These are phyloP conservation scores for Melanotaenia trifasciata DNA, from an alignment of 2,797 vertebrate genomes.

Conservation along the genomic window DNA sequence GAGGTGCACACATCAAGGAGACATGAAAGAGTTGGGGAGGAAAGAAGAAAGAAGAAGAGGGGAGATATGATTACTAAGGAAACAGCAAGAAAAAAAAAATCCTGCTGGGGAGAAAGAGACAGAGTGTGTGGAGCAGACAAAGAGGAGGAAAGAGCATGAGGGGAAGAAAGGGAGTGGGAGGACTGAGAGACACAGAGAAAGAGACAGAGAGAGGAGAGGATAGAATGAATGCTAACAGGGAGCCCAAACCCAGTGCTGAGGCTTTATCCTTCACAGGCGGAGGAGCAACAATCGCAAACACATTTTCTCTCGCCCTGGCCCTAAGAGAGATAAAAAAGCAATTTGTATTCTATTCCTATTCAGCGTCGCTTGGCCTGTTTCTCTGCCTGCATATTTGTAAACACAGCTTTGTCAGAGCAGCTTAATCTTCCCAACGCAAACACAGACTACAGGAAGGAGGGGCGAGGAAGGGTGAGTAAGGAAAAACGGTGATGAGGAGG, in stretches of 20 bases:
- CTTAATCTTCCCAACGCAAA: slow-evolving; percentile 88
- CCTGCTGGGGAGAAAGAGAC: slow-evolving; percentile 69
- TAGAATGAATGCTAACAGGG: slow-evolving; percentile 86
- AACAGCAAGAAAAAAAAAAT: slow-evolving; percentile 74
- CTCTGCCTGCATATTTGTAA: slow-evolving; percentile 89
- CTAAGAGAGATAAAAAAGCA: slow-evolving; percentile 88
- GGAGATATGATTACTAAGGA: slow-evolving; percentile 82
- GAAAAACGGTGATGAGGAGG: slow-evolving; percentile 36
- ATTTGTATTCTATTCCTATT: slow-evolving; percentile 90
- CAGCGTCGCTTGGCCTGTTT: slow-evolving; percentile 86
- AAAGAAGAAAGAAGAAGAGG: slow-evolving; percentile 63
- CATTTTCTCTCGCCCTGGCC: slow-evolving; percentile 86
- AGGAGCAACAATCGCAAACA: slow-evolving; percentile 87
- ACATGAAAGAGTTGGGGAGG: slow-evolving; percentile 71
- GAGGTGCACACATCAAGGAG: slow-evolving; percentile 71
- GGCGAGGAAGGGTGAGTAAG: slow-evolving; percentile 63
- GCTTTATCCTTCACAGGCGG: slow-evolving; percentile 87
- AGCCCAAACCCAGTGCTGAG: slow-evolving; percentile 82
- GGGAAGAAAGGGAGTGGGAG: slow-evolving; percentile 73
- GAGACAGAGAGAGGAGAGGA: slow-evolving; percentile 71
- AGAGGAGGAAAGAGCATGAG: slow-evolving; percentile 69
- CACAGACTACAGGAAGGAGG: slow-evolving; percentile 75
- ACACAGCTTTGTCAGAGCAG: slow-evolving; percentile 87
- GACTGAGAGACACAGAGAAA: slow-evolving; percentile 66
- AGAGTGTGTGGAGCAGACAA: slow-evolving; percentile 70